Percentiles rank a stretch among this genome's conserved stretches.
phyloP scores from a whole-genome alignment of 2,113 vertebrate species.

The Hippolais icterina region DNA sequence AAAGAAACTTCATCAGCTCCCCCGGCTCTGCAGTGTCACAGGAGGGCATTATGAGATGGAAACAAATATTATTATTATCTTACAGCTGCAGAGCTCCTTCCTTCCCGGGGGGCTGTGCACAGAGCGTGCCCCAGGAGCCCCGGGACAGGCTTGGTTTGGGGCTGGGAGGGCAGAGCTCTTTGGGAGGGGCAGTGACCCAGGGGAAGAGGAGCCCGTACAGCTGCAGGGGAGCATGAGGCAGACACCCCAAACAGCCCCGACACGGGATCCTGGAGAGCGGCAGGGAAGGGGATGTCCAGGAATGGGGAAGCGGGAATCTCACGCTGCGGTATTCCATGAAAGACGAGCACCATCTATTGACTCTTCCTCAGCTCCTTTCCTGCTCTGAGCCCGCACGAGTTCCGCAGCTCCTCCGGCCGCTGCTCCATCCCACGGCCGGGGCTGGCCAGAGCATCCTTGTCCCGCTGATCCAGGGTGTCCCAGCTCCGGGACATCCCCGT shows the following conservation, averaged over 20 bases:
- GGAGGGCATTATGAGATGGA: neutral
- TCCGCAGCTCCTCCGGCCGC: neutral
- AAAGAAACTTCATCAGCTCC: neutral
- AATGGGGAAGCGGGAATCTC: fast-evolving
- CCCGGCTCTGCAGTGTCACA: neutral
- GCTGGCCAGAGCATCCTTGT: neutral
- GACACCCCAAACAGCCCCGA: fast-evolving
- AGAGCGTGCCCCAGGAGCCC: neutral
- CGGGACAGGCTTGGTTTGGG: fast-evolving
- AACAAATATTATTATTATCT: neutral
- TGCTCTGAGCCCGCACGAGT: fast-evolving
- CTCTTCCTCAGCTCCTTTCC: neutral
- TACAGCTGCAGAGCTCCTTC: neutral
- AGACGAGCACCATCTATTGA: conserved; percentile 41
- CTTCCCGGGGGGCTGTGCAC: neutral
- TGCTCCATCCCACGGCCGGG: neutral
- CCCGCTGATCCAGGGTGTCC: neutral
- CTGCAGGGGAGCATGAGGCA: neutral
- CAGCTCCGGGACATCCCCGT: fast-evolving
- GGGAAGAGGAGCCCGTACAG: neutral
- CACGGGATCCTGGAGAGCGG: fast-evolving
- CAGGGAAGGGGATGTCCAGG: neutral
- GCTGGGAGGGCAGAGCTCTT: neutral
- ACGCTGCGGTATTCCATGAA: fast-evolving
- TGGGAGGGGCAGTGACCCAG: fast-evolving